phyloP scores from a whole-genome alignment of 2,797 vertebrate species.

The Sebastolobus alascanus region DNA sequence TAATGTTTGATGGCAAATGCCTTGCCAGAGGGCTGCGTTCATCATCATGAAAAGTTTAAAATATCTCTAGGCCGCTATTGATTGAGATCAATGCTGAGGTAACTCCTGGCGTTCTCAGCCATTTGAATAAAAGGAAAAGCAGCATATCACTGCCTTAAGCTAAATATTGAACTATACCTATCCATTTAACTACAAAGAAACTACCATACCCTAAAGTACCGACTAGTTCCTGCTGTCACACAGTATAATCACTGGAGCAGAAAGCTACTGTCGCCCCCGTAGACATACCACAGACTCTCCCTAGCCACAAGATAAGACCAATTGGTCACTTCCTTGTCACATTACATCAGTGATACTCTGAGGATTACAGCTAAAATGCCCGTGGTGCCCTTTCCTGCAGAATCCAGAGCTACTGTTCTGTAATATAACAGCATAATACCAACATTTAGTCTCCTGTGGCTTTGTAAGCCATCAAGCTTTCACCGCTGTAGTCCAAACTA shows the following conservation, averaged over 20 bases:
- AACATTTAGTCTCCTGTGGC: constrained; percentile 42
- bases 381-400: constrained; percentile 63
- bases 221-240: constrained; percentile 64
- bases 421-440: constrained; percentile 63
- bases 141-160: not conserved
- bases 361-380: constrained; percentile 77
- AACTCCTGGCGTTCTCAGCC: not conserved
- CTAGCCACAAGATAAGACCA: constrained; percentile 76
- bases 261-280: constrained; percentile 62
- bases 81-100: constrained; percentile 2
- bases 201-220: constrained; percentile 35
- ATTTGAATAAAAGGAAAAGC: not conserved
- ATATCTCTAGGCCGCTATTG: not conserved
- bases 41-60: not conserved
- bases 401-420: constrained; percentile 52
- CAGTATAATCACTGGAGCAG: constrained; percentile 59
- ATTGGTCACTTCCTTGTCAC: constrained; percentile 84
- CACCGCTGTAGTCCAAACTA: constrained; percentile 49
- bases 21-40: not conserved
- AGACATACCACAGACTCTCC: constrained; percentile 76
- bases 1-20: not conserved
- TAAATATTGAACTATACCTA: constrained; percentile 12
- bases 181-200: constrained; percentile 14
- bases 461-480: constrained; percentile 33
- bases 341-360: constrained; percentile 74